A percentile compares a stretch with the other conserved stretches of the same genome.
These are phyloP conservation scores for Athalia circularis DNA, from an alignment of 2,888 invertebrate species.

Conservation along the genomic window DNA sequence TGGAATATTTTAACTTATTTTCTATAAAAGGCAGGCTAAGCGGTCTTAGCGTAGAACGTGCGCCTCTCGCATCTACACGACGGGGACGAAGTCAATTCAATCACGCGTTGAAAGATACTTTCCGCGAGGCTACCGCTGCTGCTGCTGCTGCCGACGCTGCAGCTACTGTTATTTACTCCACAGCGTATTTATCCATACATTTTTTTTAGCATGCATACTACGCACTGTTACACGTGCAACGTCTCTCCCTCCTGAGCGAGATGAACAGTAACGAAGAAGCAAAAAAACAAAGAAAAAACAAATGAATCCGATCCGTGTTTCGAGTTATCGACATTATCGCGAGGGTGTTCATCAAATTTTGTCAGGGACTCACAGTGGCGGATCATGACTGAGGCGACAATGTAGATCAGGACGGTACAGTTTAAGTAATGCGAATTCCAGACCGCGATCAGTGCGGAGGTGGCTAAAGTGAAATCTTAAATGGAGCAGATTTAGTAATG, in stretches of 20 bases:
- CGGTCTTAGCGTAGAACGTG: constrained; percentile 40
- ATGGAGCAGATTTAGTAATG: constrained; percentile 59
- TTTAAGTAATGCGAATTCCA: constrained; percentile 24
- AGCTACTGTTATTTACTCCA: no score
- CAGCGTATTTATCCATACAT: constrained; percentile 36
- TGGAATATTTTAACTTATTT: constrained; percentile 53
- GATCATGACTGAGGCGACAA: constrained; percentile 5
- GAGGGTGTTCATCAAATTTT: constrained; percentile 37
- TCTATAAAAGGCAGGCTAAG: constrained; percentile 57
- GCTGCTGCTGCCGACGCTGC: no score
- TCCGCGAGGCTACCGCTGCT: constrained; percentile 31
- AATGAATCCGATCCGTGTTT: constrained; percentile 43
- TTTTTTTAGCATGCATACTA: constrained; percentile 15
- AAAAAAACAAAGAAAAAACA: background rate
- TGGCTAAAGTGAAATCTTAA: constrained; percentile 56
- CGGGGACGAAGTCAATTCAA: constrained; percentile 43
- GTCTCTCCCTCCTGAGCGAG: background rate
- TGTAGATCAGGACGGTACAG: background rate
- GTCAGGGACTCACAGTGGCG: background rate
- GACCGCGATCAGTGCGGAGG: constrained; percentile 50
- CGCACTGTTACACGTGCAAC: constrained; percentile 26
- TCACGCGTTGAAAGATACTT: constrained; percentile 43
- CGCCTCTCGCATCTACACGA: constrained; percentile 32
- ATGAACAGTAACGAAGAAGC: constrained; percentile 5
- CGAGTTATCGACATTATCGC: constrained; percentile 22